Evolutionary conservation across 2,113 vertebrate species (phyloP).

Genomic region (Grammomys surdaster): DNA sequence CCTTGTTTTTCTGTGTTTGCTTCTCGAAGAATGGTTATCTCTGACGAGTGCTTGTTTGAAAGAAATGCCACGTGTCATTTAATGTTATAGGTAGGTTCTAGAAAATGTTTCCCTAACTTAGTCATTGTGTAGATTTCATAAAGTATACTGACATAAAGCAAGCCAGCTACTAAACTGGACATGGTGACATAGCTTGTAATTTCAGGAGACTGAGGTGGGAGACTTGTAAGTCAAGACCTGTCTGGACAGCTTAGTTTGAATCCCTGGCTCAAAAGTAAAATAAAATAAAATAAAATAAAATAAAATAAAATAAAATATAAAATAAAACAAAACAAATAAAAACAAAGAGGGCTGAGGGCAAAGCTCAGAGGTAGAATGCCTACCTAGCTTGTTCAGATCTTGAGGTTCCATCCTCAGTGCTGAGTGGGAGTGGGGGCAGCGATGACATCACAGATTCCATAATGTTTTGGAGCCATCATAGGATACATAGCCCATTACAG

Average conservation of each 20-base stretch:
- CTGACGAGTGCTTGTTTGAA: background rate
- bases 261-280: background rate
- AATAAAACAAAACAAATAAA: background rate
- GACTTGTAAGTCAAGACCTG: background rate
- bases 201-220: background rate
- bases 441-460: background rate
- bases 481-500: background rate
- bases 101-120: background rate
- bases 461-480: background rate
- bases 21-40: background rate
- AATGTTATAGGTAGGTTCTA: background rate
- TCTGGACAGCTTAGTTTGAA: background rate
- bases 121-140: background rate
- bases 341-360: background rate
- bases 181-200: background rate
- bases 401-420: background rate
- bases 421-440: too few relatives aligned
- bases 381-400: background rate
- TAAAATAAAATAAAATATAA: background rate
- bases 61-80: background rate
- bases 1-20: conserved; percentile 25
- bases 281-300: background rate
- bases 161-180: background rate
- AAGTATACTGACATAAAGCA: background rate
- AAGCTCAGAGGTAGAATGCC: background rate